phyloP scores from a whole-genome alignment of 2,888 invertebrate species.

The Xylota sylvarum region DNA sequence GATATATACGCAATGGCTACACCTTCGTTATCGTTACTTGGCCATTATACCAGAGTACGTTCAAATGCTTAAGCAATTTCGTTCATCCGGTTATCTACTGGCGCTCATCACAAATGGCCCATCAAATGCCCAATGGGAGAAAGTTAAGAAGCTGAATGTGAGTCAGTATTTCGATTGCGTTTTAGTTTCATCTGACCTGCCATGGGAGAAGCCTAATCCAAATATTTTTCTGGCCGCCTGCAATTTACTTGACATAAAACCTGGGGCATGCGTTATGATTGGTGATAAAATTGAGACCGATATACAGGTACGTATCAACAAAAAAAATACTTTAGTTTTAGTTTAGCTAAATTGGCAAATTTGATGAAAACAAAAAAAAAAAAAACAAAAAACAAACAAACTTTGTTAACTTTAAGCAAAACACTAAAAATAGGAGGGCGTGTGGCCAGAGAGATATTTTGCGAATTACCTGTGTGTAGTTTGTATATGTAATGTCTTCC shows the following conservation, averaged over 20 bases:
- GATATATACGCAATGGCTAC: conserved; percentile 92
- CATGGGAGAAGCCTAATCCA: conserved; percentile 94
- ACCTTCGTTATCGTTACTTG: conserved; percentile 91
- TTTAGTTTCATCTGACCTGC: conserved; percentile 92
- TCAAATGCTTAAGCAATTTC: conserved; percentile 89
- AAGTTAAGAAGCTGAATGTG: conserved; percentile 90
- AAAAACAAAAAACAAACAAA: conserved; percentile 45
- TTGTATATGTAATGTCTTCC: conserved; percentile 34
- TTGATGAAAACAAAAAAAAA: conserved; percentile 44
- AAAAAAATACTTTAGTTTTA: conserved; percentile 24
- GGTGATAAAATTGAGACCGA: conserved; percentile 96
- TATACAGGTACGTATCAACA: conserved; percentile 87
- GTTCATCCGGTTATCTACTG: conserved; percentile 89
- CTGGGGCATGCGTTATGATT: conserved; percentile 92
- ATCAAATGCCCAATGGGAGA: conserved; percentile 95
- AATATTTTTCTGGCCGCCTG: conserved; percentile 94
- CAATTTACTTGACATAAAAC: conserved; percentile 90
- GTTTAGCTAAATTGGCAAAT: conserved; percentile 43
- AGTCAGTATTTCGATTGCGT: conserved; percentile 91
- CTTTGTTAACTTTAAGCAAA: conserved; percentile 46
- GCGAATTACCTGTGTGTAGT: conserved; percentile 33
- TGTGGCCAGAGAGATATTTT: conserved; percentile 48
- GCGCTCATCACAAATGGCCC: conserved; percentile 95
- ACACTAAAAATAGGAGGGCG: conserved; percentile 60
- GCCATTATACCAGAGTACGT: conserved; percentile 89